These are phyloP conservation scores for Tapirus indicus DNA, from an alignment of 2,797 vertebrate genomes.

Conservation along the genomic window DNA sequence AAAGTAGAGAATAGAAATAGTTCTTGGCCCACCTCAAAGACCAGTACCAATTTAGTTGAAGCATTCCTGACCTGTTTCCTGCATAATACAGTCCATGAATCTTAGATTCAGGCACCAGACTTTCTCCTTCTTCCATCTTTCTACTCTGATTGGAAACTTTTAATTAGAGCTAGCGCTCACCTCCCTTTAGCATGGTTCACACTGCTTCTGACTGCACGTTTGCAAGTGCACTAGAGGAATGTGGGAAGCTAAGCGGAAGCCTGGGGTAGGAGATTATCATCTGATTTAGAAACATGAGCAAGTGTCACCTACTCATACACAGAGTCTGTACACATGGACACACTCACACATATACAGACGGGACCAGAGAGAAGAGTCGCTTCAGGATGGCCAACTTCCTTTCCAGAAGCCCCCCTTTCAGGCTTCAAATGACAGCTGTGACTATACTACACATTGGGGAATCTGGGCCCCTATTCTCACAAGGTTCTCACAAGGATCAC, in stretches of 20 bases:
- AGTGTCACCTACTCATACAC: neutral
- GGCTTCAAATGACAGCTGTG: neutral
- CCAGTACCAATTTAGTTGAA: neutral
- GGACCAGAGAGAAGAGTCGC: neutral
- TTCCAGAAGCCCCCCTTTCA: neutral
- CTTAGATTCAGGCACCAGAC: neutral
- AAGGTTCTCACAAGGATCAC: neutral
- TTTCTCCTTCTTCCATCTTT: neutral
- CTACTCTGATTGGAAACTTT: neutral
- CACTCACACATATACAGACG: fast-evolving
- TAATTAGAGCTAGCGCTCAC: neutral
- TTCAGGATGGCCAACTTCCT: neutral
- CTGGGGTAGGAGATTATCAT: neutral
- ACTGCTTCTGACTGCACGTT: neutral
- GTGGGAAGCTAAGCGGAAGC: neutral
- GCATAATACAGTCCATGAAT: neutral
- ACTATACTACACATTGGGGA: neutral
- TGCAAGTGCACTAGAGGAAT: neutral
- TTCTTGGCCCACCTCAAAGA: neutral
- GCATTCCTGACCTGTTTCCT: neutral
- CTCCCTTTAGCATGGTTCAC: neutral
- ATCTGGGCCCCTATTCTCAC: neutral
- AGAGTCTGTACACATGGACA: neutral
- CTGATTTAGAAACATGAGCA: neutral
- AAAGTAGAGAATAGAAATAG: neutral